These are phyloP conservation scores for Drosophila birchii DNA, from an alignment of 2,888 invertebrate species.

Conservation along the genomic window DNA sequence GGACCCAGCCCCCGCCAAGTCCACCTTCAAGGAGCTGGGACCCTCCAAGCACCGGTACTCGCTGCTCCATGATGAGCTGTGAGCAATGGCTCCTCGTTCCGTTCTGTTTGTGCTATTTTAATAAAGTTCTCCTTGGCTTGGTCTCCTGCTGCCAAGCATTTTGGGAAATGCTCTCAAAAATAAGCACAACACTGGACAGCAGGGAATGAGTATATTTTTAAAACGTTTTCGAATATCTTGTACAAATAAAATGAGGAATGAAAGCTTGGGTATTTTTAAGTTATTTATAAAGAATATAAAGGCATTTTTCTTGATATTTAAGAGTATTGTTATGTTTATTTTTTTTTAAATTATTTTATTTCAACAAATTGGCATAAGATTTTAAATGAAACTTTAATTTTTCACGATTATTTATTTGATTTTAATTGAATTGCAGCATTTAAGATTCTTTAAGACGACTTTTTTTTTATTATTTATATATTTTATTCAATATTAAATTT, in stretches of 20 bases:
- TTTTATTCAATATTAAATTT: background rate
- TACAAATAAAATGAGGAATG: background rate
- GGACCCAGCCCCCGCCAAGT: conserved; percentile 12
- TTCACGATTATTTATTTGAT: background rate
- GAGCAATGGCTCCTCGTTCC: conserved; percentile 8
- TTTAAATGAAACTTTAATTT: background rate
- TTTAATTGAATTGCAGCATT: too few relatives aligned
- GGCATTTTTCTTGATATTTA: background rate
- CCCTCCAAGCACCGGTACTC: conserved; percentile 68
- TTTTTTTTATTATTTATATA: background rate
- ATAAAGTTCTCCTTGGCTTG: conserved; percentile 61
- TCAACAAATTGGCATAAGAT: background rate
- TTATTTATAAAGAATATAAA: background rate
- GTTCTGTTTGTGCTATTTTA: conserved; percentile 38
- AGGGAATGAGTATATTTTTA: background rate
- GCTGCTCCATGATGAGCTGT: conserved; percentile 60
- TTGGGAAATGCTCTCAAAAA: conserved; percentile 18
- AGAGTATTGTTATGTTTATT: background rate
- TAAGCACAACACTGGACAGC: background rate
- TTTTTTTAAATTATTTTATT: background rate
- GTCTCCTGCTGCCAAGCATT: conserved; percentile 36
- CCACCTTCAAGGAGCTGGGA: conserved; percentile 63
- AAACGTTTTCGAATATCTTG: background rate
- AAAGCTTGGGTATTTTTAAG: background rate
- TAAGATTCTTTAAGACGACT: background rate